Evolutionary conservation across 2,888 invertebrate genomes (phyloP), one percentile per base, ranked within the genome.

Genomic region (Nephrocerus scutellatus): DNA sequence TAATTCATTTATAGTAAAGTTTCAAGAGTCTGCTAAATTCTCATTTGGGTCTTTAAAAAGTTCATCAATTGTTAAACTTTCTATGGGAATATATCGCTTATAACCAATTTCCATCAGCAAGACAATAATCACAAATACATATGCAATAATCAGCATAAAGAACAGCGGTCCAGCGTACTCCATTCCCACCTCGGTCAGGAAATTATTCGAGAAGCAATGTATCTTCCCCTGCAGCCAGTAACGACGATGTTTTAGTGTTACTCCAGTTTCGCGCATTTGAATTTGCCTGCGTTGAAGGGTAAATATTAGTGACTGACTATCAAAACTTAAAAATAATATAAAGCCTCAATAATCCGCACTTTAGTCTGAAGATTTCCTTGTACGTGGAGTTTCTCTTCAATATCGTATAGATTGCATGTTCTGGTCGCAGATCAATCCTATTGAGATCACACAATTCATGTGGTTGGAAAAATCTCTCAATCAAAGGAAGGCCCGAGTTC

Each of bases 381-480:
- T 60, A 67, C 3, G 60, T 57, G 6, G 60, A 63, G 32, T 62
- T 60, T 29, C 39, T 57, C 37, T 54, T 52, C 1, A 61, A 34
- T 12, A 52, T 29, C 0, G 50, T 36, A 7, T 52, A 53, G 12
- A 65, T 19, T n/a, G 43, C 21, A 5, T 46, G 53, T 31, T 60
- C 60, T 0, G 56, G 45, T 4, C 63, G 50, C 5, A 68, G 50
- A 5, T 47, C 36, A 2, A 68, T 54, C 41, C 66, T 63, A 45
- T 68, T 65, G 2, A 68, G 36, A 22, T 66, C 65, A 24, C 68
- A 68, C 5, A 68, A 60, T 39, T 68, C 63, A 31, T 62, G 51
- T 1, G 59, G 59, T n/a, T 54, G 33, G 23, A 53, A 66, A 15
- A 52, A 52, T n/a, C 55, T 53, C 31, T 59, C 60, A 6, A 66